Conservation (phyloP, 2,797 vertebrate genomes). For the Emydoidea blandingii region DNA sequence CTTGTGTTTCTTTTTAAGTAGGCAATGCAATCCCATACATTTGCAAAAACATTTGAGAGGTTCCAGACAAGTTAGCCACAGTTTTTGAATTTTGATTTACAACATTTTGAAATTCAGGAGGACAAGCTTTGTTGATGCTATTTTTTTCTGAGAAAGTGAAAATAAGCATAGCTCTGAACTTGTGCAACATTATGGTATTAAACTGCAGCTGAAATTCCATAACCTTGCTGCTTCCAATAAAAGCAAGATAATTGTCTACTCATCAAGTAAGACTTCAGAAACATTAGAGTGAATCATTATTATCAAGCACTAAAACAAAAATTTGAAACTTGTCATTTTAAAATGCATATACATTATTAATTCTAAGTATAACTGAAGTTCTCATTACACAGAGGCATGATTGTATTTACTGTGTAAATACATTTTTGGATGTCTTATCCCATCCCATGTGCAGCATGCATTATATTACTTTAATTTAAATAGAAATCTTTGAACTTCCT, state of each 20-base stretch:
- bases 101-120: neutral
- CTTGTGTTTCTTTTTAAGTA: neutral
- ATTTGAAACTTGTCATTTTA: neutral
- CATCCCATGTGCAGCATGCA: neutral
- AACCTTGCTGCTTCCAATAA: neutral
- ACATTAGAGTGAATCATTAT: neutral
- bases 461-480: neutral
- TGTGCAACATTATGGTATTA: neutral
- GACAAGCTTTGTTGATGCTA: neutral
- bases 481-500: neutral
- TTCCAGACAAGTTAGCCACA: fast-evolving
- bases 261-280: neutral
- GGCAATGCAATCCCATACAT: neutral
- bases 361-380: neutral
- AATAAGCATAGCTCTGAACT: neutral
- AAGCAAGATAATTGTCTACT: neutral
- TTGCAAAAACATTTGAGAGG: neutral
- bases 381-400: neutral
- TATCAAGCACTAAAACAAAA: neutral
- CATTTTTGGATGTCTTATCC: neutral
- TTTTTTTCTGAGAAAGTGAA: neutral
- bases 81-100: neutral
- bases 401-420: neutral
- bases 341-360: neutral
- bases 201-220: neutral